Conservation (phyloP, 2,797 vertebrate species). For the Periophthalmus magnuspinnatus region DNA sequence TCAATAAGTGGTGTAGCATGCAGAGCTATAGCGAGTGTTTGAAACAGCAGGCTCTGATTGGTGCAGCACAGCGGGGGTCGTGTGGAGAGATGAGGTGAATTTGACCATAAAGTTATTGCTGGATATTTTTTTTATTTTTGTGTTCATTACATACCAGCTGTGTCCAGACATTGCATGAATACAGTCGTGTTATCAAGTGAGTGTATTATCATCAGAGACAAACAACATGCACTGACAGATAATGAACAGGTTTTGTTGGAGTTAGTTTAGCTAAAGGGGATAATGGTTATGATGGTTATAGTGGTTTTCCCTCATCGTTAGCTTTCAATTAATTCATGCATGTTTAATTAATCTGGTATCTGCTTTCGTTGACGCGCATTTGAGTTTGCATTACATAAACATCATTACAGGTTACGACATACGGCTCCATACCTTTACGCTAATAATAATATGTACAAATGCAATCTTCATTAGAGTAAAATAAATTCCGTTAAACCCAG, state of each 20-base stretch:
- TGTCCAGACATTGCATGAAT: background rate
- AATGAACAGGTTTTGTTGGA: background rate
- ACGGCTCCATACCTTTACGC: too few relatives aligned
- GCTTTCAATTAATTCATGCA: too few relatives aligned
- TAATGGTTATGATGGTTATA: too few relatives aligned
- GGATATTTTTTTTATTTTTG: background rate
- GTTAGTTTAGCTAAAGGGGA: background rate
- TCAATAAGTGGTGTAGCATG: background rate
- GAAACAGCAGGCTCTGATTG: slow-evolving; percentile 3
- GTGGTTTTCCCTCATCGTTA: too few relatives aligned
- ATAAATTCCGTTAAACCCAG: too few relatives aligned
- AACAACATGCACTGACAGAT: background rate
- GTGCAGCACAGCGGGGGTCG: background rate
- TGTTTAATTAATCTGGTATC: too few relatives aligned
- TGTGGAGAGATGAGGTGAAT: background rate
- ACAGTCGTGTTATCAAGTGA: background rate
- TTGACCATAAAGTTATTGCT: background rate
- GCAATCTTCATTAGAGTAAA: too few relatives aligned
- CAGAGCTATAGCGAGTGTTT: background rate
- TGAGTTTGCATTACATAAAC: too few relatives aligned
- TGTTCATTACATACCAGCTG: background rate
- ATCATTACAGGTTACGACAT: too few relatives aligned
- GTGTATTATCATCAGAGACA: background rate
- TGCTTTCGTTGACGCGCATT: too few relatives aligned
- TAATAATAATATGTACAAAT: too few relatives aligned